Evolutionary conservation across 1,140 invertebrate genomes (phyloP).

Genomic region (Trachelipus rathkii): DNA sequence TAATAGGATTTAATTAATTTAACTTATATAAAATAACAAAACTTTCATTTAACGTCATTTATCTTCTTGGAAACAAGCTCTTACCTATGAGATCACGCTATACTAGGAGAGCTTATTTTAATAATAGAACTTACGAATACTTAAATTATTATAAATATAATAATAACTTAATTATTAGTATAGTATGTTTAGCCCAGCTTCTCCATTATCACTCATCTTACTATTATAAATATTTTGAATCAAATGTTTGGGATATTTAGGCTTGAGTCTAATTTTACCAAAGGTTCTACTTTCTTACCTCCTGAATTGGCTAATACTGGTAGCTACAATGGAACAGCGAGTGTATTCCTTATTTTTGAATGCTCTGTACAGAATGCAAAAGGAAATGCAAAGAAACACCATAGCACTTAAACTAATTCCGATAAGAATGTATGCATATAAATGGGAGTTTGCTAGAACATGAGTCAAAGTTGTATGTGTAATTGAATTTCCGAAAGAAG

Average conservation of each 20-base stretch:
- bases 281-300: constrained; percentile 47
- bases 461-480: constrained; percentile 34
- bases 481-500: constrained; percentile 52
- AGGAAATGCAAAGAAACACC: constrained; percentile 30
- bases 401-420: constrained; percentile 29
- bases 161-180: constrained; percentile 42
- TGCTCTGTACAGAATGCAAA: constrained; percentile 35
- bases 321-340: constrained; percentile 45
- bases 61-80: too few species aligned
- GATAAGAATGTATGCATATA: constrained; percentile 36
- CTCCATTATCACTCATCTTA: constrained; percentile 28
- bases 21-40: too few species aligned
- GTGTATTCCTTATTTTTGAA: constrained; percentile 32
- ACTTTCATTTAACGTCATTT: too few species aligned
- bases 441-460: constrained; percentile 30
- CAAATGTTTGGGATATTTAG: constrained; percentile 8
- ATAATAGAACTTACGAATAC: too few species aligned
- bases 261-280: constrained; percentile 41
- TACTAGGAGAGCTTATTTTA: too few species aligned
- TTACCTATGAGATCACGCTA: too few species aligned
- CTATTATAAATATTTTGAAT: constrained; percentile 12
- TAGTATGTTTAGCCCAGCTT: constrained; percentile 41
- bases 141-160: background rate
- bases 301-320: constrained; percentile 47
- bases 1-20: too few species aligned